phyloP scores from a whole-genome alignment of 2,888 invertebrate species.

The Tetranychus piercei region DNA sequence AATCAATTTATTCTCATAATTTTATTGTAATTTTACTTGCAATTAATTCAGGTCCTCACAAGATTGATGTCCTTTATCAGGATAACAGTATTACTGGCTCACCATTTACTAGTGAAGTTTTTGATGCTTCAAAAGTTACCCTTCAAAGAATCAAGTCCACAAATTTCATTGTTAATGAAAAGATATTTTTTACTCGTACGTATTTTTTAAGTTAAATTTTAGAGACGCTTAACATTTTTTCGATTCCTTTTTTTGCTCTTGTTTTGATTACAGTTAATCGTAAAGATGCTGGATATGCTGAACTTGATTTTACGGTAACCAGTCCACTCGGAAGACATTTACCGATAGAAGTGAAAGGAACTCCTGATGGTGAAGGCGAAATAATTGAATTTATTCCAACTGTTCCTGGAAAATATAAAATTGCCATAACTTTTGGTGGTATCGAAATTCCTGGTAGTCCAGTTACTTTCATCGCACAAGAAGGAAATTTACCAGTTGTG shows the following conservation, averaged over 20 bases:
- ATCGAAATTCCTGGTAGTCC: conserved; percentile 42
- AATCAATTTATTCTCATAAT: neutral
- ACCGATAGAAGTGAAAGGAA: conserved; percentile 48
- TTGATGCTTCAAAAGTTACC: conserved; percentile 62
- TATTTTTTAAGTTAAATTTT: conserved; percentile 20
- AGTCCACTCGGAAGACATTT: conserved; percentile 66
- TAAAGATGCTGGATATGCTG: conserved; percentile 62
- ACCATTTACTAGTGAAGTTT: conserved; percentile 82
- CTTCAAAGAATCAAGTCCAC: conserved; percentile 47
- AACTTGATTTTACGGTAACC: conserved; percentile 66
- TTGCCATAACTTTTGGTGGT: conserved; percentile 42
- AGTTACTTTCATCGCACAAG: conserved; percentile 37
- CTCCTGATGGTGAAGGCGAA: conserved; percentile 38
- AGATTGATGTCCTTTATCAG: conserved; percentile 50
- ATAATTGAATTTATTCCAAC: conserved; percentile 66
- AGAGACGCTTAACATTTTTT: neutral
- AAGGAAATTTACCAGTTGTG: conserved; percentile 26
- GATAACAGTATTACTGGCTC: conserved; percentile 43
- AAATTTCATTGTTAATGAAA: conserved; percentile 48
- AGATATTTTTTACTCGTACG: conserved; percentile 58
- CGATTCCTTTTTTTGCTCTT: neutral
- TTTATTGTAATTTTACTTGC: no score
- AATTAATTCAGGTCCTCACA: conserved; percentile 46
- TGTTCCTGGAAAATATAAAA: conserved; percentile 56
- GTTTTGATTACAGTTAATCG: conserved; percentile 46